Evolutionary conservation across 2,797 vertebrate species (phyloP).

Genomic region (Melanogrammus aeglefinus): DNA sequence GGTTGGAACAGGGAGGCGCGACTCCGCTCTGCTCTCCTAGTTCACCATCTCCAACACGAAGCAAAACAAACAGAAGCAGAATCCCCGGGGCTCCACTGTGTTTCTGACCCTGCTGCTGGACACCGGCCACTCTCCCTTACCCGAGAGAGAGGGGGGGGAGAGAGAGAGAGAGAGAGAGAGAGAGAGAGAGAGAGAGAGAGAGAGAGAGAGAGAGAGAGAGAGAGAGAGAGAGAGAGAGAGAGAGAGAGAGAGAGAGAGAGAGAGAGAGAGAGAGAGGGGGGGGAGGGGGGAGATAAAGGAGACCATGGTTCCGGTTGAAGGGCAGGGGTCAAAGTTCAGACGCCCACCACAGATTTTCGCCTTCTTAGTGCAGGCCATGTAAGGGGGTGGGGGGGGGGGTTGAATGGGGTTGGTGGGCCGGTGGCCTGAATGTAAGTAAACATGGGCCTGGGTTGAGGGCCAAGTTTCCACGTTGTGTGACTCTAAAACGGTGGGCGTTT

Average conservation of each 20-base stretch:
- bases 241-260: conserved; percentile 46
- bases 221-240: conserved; percentile 57
- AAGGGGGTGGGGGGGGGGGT: conserved; percentile 25
- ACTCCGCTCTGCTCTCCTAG: neutral
- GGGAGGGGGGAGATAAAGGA: neutral
- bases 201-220: conserved; percentile 38
- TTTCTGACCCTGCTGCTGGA: neutral
- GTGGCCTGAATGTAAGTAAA: conserved; percentile 30
- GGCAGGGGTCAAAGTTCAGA: conserved; percentile 34
- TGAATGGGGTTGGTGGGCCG: neutral
- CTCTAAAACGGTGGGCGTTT: neutral
- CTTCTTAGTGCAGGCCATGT: conserved; percentile 2
- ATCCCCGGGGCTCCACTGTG: neutral
- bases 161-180: conserved; percentile 31
- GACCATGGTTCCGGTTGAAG: neutral
- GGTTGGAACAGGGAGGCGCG: neutral
- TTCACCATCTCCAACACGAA: neutral
- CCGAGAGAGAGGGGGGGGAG: conserved; percentile 44
- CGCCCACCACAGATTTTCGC: conserved; percentile 11
- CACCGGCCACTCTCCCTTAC: neutral
- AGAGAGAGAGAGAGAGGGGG: conserved; percentile 41
- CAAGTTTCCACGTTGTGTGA: conserved; percentile 43
- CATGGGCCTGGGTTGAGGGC: conserved; percentile 33
- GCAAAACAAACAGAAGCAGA: neutral
- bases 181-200: conserved; percentile 57